Evolutionary conservation across 2,888 invertebrate genomes (phyloP).

Genomic region (Platycheirus rosarum): DNA sequence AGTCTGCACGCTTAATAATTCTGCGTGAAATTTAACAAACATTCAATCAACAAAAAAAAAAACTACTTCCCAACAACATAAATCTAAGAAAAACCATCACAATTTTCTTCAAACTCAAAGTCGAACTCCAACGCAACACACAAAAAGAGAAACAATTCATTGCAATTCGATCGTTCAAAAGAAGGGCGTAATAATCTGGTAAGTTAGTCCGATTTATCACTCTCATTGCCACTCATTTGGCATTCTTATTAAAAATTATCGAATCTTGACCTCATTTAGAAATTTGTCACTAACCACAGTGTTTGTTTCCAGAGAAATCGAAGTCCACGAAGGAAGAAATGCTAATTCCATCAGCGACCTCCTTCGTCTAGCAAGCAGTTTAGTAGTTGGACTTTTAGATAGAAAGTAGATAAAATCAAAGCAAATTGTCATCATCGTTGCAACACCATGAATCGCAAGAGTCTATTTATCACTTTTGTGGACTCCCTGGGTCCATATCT

Average conservation of each 20-base stretch:
- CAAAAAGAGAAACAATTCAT: constrained; percentile 55
- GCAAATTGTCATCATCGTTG: constrained; percentile 9
- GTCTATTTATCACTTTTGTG: constrained; percentile 86
- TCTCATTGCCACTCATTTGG: constrained; percentile 47
- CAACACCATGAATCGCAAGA: constrained; percentile 49
- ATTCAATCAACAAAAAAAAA: constrained; percentile 28
- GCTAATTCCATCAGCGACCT: constrained; percentile 52
- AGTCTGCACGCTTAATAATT: constrained; percentile 38
- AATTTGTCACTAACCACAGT: neutral
- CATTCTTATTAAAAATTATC: constrained; percentile 34
- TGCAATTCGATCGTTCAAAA: constrained; percentile 62
- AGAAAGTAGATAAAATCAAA: no score
- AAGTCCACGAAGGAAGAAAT: constrained; percentile 67
- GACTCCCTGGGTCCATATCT: constrained; percentile 88
- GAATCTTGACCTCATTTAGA: constrained; percentile 37
- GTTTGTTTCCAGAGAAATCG: constrained; percentile 44
- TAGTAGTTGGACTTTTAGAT: neutral
- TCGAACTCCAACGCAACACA: constrained; percentile 8
- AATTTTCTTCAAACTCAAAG: constrained; percentile 9
- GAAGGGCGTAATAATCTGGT: constrained; percentile 70
- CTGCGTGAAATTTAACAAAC: constrained; percentile 26
- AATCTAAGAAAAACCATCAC: constrained; percentile 6
- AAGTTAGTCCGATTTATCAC: constrained; percentile 32
- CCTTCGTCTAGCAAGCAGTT: constrained; percentile 27
- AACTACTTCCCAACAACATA: constrained; percentile 13